Base-by-base conservation (phyloP, 2,113 vertebrate species). In the Dromaius novaehollandiae region DNA sequence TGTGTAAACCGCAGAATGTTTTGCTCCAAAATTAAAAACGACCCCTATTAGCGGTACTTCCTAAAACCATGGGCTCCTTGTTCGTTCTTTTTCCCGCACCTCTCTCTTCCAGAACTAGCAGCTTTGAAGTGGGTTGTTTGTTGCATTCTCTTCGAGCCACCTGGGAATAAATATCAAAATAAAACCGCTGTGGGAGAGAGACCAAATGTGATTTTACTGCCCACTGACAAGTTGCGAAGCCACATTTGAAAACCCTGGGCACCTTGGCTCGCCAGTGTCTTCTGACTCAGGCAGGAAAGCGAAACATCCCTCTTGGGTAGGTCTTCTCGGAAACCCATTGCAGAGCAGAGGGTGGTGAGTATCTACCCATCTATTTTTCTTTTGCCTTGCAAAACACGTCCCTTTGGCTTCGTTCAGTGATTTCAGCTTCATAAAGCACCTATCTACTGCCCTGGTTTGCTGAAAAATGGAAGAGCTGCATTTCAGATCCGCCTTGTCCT, bases 11-110 rank as follows among this genome's bases (percentile, higher is more conserved):
- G 0, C 94, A 68, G 64, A 28, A 28, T 28, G 50, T 60, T 93
- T 66, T 40, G 51, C 86, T 95, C 89, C 91, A 64, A 68, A 90
- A 81, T 42, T 48, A 65, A 95, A 92, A 90, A 78, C 60, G 2
- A 71, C 46, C 28, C 24, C 51, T 77, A 11, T 89, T 90, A 84
- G 22, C 0, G 3, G 20, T 71, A 56, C 16, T 64, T 94, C 28
- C 32, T 42, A 40, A 89, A 70, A 82, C 74, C 61, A 7, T 26
- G 28, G 30, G 30, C 70, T 95, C 61, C 65, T 90, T 87, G 36
- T 93, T 46, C 69, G 78, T 70, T 38, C 30, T 26, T 92, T 89
- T 94, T 91, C 56, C 46, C 65, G 78, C 51, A 85, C 51, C 24
- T 21, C 0, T 88, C 0, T 0, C 74, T 92, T 82, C 40, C 46